Evolutionary conservation across 2,888 invertebrate species (phyloP).

Genomic region (Oxyteleia sp.): DNA sequence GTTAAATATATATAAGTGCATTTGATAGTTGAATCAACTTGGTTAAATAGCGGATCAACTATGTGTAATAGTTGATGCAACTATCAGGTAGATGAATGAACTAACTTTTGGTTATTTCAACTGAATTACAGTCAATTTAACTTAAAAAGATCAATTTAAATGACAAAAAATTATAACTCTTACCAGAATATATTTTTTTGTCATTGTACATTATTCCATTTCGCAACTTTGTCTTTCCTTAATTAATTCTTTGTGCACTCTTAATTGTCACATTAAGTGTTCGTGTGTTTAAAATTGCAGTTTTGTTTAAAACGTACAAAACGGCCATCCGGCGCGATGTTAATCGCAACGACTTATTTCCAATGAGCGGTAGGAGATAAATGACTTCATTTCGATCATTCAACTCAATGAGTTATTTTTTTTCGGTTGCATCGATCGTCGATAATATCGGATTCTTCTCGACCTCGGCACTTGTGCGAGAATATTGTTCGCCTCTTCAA

Average conservation of each 20-base stretch:
- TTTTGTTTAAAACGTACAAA: slow-evolving; percentile 29
- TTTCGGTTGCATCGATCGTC: slow-evolving; percentile 49
- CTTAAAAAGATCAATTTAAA: too few species aligned
- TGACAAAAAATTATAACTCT: too few species aligned
- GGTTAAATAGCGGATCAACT: too few species aligned
- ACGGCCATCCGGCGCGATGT: slow-evolving; percentile 8
- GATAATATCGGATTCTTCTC: slow-evolving; percentile 67
- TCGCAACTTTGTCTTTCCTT: slow-evolving; percentile 1
- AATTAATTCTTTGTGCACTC: too few species aligned
- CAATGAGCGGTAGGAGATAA: slow-evolving; percentile 48
- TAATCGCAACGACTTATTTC: slow-evolving; percentile 48
- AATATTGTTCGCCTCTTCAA: slow-evolving; percentile 50
- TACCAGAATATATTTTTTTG: too few species aligned
- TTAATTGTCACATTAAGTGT: too few species aligned
- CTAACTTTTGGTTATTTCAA: too few species aligned
- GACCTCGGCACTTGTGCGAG: slow-evolving; percentile 57
- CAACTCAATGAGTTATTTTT: slow-evolving; percentile 62
- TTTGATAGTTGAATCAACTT: too few species aligned
- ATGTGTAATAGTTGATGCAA: too few species aligned
- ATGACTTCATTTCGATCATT: slow-evolving; percentile 71
- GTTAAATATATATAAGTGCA: too few species aligned
- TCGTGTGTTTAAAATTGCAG: background rate
- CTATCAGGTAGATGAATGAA: too few species aligned
- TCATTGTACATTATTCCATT: background rate
- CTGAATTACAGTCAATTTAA: too few species aligned